Base-by-base conservation (phyloP, 2,113 vertebrate species). In the Cochlearius cochlearius region DNA sequence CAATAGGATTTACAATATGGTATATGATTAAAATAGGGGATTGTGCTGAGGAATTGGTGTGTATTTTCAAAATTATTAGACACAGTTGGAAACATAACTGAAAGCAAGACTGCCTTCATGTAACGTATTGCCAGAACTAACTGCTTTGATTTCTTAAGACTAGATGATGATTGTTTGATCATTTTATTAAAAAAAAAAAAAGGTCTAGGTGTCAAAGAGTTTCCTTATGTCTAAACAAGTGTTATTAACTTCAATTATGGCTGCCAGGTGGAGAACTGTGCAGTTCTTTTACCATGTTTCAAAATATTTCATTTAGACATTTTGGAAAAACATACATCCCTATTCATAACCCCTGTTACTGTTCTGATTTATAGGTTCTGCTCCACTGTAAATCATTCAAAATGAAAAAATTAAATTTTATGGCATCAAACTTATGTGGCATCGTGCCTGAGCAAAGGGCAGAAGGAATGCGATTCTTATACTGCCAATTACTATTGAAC, bases 171-270 rank as follows among this genome's bases (percentile, higher is more conserved):
- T 95, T 96, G 96, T 98, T 98, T 98, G 98, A 98, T 98, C 97
- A 96, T 98, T 99, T 98, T 98, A 98, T 98, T 98, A 97, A 97
- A 98, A 98, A 97, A 98, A 94, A 98, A 97, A 98, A 83, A 96
- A 97, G 88, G 67, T 96, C 93, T 97, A 98, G 98, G 98, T 99
- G 98, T 99, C 98, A 98, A 98, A 98, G 98, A 98, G 97, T 98
- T 99, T 98, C 98, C 98, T 98, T 98, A 96, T 98, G 98, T 98
- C 98, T 98, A 98, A 97, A 98, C 97, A 98, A 98, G 95, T 89
- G 98, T 98, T 98, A 99, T 99, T 99, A 99, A 98, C 98, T 98
- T 98, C 98, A 99, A 98, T 99, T 99, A 99, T 97, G 96, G 97
- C 98, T 98, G 98, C 98, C 98, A 99, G 98, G 98, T 98, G 97